phyloP scores from a whole-genome alignment of 2,113 vertebrate species.

The Empidonax traillii region DNA sequence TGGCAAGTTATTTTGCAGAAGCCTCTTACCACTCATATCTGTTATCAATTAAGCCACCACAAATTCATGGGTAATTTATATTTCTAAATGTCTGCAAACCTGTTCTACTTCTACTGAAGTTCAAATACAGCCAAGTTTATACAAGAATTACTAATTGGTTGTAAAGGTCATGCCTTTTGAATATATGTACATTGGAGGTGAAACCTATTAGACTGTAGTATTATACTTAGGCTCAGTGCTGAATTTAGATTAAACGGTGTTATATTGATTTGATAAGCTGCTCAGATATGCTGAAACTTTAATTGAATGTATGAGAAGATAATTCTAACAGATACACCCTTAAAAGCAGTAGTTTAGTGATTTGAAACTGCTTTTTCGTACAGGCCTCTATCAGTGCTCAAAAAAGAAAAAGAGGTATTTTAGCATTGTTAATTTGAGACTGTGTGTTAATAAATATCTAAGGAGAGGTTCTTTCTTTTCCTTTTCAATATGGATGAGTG shows the following conservation, averaged over 20 bases:
- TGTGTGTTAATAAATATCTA: constrained; percentile 14
- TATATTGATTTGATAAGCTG: constrained; percentile 9
- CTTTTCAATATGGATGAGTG: constrained; percentile 24
- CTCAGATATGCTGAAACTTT: constrained; percentile 9
- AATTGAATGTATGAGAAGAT: constrained; percentile 23
- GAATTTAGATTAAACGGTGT: constrained; percentile 7
- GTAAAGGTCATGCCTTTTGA: constrained; percentile 13
- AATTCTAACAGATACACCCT: neutral
- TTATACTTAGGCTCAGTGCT: neutral
- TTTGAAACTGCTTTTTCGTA: neutral
- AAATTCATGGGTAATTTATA: neutral
- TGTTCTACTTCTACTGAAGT: neutral
- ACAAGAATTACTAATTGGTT: neutral
- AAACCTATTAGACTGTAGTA: neutral
- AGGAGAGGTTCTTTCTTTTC: neutral
- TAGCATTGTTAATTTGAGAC: neutral
- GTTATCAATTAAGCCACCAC: neutral
- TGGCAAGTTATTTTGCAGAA: neutral
- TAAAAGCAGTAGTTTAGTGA: neutral
- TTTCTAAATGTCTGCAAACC: neutral
- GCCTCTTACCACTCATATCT: neutral
- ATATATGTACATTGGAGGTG: neutral
- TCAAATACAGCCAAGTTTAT: constrained; percentile 18
- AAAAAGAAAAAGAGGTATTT: neutral
- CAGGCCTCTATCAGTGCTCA: neutral